Evolutionary conservation across 2,888 invertebrate species (phyloP).

Genomic region (Thysanoteuthis rhombus): DNA sequence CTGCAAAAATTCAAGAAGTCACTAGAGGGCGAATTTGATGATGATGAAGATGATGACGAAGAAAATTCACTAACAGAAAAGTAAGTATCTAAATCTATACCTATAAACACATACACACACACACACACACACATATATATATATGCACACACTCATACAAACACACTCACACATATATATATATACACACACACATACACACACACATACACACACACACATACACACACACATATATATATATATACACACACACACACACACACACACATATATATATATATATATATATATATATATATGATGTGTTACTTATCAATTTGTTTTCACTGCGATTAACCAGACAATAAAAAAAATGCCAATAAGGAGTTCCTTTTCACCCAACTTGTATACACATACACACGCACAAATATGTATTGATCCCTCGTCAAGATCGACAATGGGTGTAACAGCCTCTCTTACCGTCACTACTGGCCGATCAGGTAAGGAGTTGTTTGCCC

Average conservation of each 20-base stretch:
- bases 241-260: background rate
- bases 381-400: too few relatives aligned
- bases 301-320: background rate
- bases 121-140: constrained; percentile 18
- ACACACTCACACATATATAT: background rate
- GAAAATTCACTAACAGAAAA: background rate
- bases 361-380: too few relatives aligned
- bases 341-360: too few relatives aligned
- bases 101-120: background rate
- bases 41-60: background rate
- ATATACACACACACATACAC: background rate
- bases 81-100: background rate
- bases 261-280: background rate
- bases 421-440: too few relatives aligned
- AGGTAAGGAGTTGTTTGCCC: too few relatives aligned
- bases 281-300: constrained; percentile 1
- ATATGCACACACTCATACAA: background rate
- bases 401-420: too few relatives aligned
- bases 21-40: background rate
- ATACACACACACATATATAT: constrained; percentile 18
- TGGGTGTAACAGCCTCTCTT: too few relatives aligned
- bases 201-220: background rate
- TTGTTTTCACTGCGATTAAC: too few relatives aligned
- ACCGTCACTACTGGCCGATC: too few relatives aligned
- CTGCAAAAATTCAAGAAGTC: constrained; percentile 21